Conservation (phyloP, 2,888 invertebrate genomes). For the Leptopilina syphax region DNA sequence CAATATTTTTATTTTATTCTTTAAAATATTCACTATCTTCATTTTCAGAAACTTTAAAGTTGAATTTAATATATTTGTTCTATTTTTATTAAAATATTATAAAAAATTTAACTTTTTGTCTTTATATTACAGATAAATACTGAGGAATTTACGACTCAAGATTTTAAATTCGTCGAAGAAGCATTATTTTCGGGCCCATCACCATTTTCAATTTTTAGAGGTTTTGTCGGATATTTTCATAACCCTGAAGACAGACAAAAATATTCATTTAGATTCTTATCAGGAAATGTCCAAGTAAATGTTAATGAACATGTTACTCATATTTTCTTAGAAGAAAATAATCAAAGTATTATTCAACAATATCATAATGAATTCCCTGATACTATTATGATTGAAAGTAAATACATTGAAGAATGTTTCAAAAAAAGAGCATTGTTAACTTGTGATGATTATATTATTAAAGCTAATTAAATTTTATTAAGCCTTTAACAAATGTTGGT, state of each 20-base stretch:
- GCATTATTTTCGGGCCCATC: slow-evolving; percentile 64
- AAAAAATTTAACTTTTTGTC: neutral
- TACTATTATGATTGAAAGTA: slow-evolving; percentile 58
- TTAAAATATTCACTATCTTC: too few relatives aligned
- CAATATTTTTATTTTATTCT: too few relatives aligned
- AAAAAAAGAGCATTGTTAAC: slow-evolving; percentile 56
- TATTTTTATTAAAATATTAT: too few relatives aligned
- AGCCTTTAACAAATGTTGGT: too few relatives aligned
- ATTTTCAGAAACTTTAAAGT: too few relatives aligned
- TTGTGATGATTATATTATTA: slow-evolving; percentile 54
- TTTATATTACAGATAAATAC: slow-evolving; percentile 52
- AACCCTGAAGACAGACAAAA: slow-evolving; percentile 56
- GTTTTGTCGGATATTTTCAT: slow-evolving; percentile 66
- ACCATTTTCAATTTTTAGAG: slow-evolving; percentile 67
- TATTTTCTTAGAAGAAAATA: slow-evolving; percentile 61
- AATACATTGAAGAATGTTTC: slow-evolving; percentile 70
- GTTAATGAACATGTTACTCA: slow-evolving; percentile 63
- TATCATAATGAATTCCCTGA: neutral
- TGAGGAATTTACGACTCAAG: slow-evolving; percentile 40
- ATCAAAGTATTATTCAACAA: neutral
- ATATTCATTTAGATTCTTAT: slow-evolving; percentile 67
- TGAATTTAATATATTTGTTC: too few relatives aligned
- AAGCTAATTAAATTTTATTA: too few relatives aligned
- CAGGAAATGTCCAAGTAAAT: slow-evolving; percentile 60
- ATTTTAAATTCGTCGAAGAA: slow-evolving; percentile 60